Evolutionary conservation across 2,797 vertebrate genomes (phyloP).

Genomic region (Cuniculus paca): DNA sequence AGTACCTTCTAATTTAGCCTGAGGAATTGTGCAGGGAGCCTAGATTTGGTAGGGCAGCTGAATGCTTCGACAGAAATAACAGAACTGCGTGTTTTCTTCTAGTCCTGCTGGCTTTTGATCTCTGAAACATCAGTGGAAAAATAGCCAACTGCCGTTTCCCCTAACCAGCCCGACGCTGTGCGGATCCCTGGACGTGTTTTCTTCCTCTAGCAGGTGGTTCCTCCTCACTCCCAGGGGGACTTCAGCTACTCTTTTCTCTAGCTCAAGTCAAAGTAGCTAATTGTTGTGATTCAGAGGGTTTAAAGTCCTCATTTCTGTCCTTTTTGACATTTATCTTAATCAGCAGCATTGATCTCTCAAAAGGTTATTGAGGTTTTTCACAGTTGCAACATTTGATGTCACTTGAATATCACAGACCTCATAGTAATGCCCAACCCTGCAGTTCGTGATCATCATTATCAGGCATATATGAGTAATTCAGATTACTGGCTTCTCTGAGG

Average conservation of each 20-base stretch:
- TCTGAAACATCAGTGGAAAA: constrained; percentile 74
- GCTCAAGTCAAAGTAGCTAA: constrained; percentile 36
- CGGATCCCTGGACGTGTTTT: neutral
- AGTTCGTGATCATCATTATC: neutral
- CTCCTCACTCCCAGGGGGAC: constrained; percentile 64
- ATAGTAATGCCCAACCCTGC: neutral
- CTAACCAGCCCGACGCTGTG: constrained; percentile 47
- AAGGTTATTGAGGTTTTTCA: constrained; percentile 33
- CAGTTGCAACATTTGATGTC: constrained; percentile 31
- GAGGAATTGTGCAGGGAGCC: neutral
- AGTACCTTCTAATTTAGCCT: neutral
- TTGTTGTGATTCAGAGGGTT: constrained; percentile 74
- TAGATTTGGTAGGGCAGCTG: neutral
- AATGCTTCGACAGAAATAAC: constrained; percentile 15
- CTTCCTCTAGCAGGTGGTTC: constrained; percentile 81
- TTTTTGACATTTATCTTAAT: constrained; percentile 66
- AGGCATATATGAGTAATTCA: neutral
- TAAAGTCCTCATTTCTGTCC: neutral
- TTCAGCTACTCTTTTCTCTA: constrained; percentile 70
- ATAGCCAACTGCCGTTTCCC: constrained; percentile 81
- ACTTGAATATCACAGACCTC: neutral
- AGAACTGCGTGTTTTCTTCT: constrained; percentile 57
- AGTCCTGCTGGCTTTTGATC: constrained; percentile 66
- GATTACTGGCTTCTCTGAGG: neutral
- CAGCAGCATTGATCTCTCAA: constrained; percentile 36